These are phyloP conservation scores for Nothocercus nigrocapillus DNA, from an alignment of 2,113 vertebrate species.

Conservation along the genomic window DNA sequence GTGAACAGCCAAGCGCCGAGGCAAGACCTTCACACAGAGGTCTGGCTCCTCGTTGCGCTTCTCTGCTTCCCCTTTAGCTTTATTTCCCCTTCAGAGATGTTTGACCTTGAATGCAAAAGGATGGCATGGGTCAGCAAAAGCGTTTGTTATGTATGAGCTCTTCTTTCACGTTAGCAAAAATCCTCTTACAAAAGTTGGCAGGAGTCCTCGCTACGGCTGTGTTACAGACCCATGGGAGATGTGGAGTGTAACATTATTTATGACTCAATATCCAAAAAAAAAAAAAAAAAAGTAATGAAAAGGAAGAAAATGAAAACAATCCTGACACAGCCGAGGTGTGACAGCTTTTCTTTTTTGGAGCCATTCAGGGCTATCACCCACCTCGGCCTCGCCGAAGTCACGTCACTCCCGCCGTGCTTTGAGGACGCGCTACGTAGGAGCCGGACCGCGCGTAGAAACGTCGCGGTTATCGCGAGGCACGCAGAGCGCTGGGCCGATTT, in stretches of 20 bases:
- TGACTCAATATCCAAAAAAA: slow-evolving; percentile 40
- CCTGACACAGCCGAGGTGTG: slow-evolving; percentile 5
- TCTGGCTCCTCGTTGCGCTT: slow-evolving; percentile 51
- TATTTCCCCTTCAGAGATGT: background rate
- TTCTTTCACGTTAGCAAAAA: slow-evolving; percentile 69
- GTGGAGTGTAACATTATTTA: slow-evolving; percentile 62
- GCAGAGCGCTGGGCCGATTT: too few species aligned
- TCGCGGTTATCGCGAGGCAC: too few species aligned
- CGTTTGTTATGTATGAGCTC: slow-evolving; percentile 46
- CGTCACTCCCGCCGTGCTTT: background rate
- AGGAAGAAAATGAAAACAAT: slow-evolving; percentile 56
- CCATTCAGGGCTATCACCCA: background rate
- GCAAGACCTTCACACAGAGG: background rate
- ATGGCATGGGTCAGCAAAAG: slow-evolving; percentile 15
- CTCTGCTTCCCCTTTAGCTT: slow-evolving; percentile 26
- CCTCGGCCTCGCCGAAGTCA: background rate
- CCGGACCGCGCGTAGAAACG: background rate
- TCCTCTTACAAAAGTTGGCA: slow-evolving; percentile 54
- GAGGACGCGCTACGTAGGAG: background rate
- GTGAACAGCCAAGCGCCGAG: slow-evolving; percentile 20
- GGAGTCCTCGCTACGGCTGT: slow-evolving; percentile 29
- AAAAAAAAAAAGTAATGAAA: slow-evolving; percentile 40
- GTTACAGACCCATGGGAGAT: slow-evolving; percentile 51
- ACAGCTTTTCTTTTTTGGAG: slow-evolving; percentile 10
- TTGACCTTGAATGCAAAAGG: slow-evolving; percentile 58